phyloP scores from a whole-genome alignment of 2,888 invertebrate species.

The Euplexia lucipara region DNA sequence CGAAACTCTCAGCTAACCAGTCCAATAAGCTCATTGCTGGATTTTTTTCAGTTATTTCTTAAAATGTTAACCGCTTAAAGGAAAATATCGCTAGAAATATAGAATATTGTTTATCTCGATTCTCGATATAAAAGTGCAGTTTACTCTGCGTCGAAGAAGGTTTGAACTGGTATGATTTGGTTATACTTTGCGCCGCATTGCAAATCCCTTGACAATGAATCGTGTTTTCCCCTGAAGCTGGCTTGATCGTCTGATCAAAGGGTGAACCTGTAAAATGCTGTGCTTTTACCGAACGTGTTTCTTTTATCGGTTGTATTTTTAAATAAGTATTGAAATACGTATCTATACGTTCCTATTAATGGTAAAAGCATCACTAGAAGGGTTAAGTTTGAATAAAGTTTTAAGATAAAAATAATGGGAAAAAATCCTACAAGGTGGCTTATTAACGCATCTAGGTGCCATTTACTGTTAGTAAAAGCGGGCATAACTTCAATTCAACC shows the following conservation, averaged over 20 bases:
- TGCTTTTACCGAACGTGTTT: conserved; percentile 25
- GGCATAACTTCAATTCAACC: no score
- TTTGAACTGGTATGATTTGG: conserved; percentile 60
- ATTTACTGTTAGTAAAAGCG: no score
- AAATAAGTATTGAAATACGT: not conserved
- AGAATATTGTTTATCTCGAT: conserved; percentile 22
- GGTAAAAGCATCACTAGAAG: no score
- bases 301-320: conserved; percentile 16
- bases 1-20: no score
- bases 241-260: conserved; percentile 58
- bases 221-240: conserved; percentile 55
- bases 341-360: no score
- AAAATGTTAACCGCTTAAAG: not conserved
- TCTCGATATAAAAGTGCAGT: conserved; percentile 47
- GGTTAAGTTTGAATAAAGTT: no score
- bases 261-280: conserved; percentile 45
- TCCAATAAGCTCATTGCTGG: no score
- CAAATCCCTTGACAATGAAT: conserved; percentile 64
- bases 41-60: no score
- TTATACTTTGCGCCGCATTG: conserved; percentile 59
- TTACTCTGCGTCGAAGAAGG: conserved; percentile 46
- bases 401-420: not conserved
- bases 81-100: conserved; percentile 16
- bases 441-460: no score
- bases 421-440: no score